Conservation (phyloP, 2,797 vertebrate genomes). For the Mormyrops attenuatus region DNA sequence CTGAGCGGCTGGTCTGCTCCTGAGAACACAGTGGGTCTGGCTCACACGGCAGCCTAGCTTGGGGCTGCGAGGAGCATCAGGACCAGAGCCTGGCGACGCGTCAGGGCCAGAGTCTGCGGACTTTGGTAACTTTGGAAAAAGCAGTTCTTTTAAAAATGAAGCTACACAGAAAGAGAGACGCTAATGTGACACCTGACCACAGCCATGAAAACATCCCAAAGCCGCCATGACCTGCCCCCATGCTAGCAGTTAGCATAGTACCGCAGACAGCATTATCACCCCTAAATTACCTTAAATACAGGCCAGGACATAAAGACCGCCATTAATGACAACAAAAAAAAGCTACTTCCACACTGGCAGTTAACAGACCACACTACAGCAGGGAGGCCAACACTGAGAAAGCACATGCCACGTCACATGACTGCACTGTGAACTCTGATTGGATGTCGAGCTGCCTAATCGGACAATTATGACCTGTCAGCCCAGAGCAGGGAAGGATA, state of each 20-base stretch:
- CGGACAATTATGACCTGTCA: not conserved
- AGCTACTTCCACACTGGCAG: not conserved
- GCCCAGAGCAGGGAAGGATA: not conserved
- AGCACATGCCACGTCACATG: not conserved
- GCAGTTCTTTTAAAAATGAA: not conserved
- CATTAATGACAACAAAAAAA: not conserved
- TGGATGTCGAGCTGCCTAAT: not conserved
- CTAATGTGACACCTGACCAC: not conserved
- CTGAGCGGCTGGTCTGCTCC: conserved; percentile 64
- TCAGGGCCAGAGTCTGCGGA: not conserved
- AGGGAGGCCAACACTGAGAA: not conserved
- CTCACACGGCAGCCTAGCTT: not conserved
- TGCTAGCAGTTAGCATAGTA: not conserved
- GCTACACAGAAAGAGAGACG: not conserved
- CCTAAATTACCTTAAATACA: not conserved
- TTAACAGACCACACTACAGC: not conserved
- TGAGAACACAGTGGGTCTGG: conserved; percentile 39
- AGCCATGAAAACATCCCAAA: not conserved
- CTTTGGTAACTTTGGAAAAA: not conserved
- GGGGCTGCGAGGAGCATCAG: not conserved
- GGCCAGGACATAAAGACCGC: not conserved
- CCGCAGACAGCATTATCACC: not conserved
- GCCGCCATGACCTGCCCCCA: not conserved
- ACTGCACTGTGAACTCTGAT: not conserved
- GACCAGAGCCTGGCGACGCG: too few relatives aligned